A percentile compares a stretch with the other conserved stretches of the same genome.
These are phyloP conservation scores for Bombus confusus DNA, from an alignment of 1,140 invertebrate species.

Conservation along the genomic window DNA sequence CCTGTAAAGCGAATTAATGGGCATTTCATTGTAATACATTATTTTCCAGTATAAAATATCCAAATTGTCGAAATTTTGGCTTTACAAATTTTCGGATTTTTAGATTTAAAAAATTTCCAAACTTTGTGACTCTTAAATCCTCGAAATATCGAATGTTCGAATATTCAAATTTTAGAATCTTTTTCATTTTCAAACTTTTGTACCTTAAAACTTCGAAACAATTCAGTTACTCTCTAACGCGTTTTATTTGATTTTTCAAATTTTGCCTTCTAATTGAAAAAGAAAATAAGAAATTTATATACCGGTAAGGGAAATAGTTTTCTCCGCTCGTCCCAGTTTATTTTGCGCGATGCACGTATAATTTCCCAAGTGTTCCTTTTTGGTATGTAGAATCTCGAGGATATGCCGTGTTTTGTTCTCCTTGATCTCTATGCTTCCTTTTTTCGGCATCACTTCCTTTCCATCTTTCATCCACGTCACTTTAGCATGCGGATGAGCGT, in stretches of 20 bases:
- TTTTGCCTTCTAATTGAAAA: no score
- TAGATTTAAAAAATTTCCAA: not conserved
- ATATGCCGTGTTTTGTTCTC: constrained; percentile 61
- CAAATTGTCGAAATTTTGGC: not conserved
- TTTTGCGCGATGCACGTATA: constrained; percentile 76
- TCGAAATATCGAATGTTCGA: not conserved
- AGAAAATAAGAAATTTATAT: constrained; percentile 21
- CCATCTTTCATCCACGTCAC: constrained; percentile 74
- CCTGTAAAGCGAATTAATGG: constrained; percentile 58
- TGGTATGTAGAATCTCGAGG: constrained; percentile 70
- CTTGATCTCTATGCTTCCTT: constrained; percentile 51
- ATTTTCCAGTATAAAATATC: not conserved
- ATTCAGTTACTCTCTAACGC: not conserved
- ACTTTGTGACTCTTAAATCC: no score
- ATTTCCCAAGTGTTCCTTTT: constrained; percentile 68
- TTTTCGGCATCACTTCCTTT: constrained; percentile 48
- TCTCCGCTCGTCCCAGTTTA: constrained; percentile 55
- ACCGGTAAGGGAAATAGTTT: constrained; percentile 72
- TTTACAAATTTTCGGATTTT: not conserved
- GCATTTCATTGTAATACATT: not conserved
- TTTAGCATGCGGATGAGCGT: constrained; percentile 79
- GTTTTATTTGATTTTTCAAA: not conserved
- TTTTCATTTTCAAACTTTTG: not conserved
- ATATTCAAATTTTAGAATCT: not conserved
- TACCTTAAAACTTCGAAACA: not conserved